Evolutionary conservation across 2,888 invertebrate species (phyloP), one percentile per base, ranked within the genome.

Genomic region (Plebejus argus): DNA sequence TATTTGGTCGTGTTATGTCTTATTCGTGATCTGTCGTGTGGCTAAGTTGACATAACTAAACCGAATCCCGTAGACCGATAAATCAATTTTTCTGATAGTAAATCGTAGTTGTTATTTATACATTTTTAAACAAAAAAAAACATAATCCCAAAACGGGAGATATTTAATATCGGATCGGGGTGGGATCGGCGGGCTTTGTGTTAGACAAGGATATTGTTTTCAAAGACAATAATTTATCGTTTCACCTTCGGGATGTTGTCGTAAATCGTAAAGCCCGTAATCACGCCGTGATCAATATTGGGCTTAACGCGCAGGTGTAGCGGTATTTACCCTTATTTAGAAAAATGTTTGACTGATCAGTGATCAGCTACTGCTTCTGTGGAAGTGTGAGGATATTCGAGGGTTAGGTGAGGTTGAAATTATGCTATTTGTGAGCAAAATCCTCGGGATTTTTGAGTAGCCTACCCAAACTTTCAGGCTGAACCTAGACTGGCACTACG

Each of bases 161-260:
- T 66, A 66, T 66, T 66, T 28, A 66, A 66, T 66, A 66, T 61
- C 61, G 61, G 61, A 61, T 18, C 66, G 33, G 66, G 66, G 66
- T 66, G 28, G 66, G 23, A 28, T 66, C 28, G 28, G 66, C 66
- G 12, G 66, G 15, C 66, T 33, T 66, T 66, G 66, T 18, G 66
- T 66, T 33, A 15, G 66, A 66, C 66, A 66, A 66, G 66, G 66
- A 66, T 66, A 66, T 66, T 66, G 66, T 66, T 66, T 66, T 66
- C 66, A 66, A 66, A 66, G 66, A 28, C 66, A 66, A 66, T 66
- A 66, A 66, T 66, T 66, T 66, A 66, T 66, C 66, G 66, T 15
- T 15, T 28, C 66, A 66, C 66, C 15, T 66, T 66, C 66, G 66
- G 61, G 61, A 2, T 12, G 61, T 23, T 61, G 15, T 28, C 28